These are phyloP conservation scores for Meiosimyza platycephala DNA, from an alignment of 2,888 invertebrate species.

Conservation along the genomic window DNA sequence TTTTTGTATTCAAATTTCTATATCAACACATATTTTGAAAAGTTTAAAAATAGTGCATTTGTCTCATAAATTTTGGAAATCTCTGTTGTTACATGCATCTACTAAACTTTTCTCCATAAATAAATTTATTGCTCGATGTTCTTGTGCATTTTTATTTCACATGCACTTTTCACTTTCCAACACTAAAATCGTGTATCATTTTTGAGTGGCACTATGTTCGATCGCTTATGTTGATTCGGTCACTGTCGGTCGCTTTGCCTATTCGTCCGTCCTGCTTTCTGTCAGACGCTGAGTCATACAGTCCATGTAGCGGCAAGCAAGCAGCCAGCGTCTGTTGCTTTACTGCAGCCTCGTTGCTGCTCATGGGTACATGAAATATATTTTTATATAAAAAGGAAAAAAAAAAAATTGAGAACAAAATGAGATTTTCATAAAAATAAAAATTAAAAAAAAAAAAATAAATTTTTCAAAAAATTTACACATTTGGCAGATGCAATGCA, in stretches of 20 bases:
- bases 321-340: constrained; percentile 5
- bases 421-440: background rate
- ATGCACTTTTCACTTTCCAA: constrained; percentile 19
- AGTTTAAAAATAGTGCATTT: too few relatives aligned
- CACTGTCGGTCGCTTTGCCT: constrained; percentile 3
- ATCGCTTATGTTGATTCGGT: constrained; percentile 22
- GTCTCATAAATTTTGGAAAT: too few relatives aligned
- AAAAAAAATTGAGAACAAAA: constrained; percentile 23
- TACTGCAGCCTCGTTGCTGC: background rate
- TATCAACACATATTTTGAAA: too few relatives aligned
- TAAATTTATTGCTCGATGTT: too few relatives aligned
- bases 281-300: too few relatives aligned
- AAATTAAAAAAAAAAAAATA: background rate
- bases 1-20: too few relatives aligned
- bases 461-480: constrained; percentile 24
- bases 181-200: constrained; percentile 24
- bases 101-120: too few relatives aligned
- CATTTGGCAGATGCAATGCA: constrained; percentile 16
- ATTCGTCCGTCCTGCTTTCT: constrained; percentile 1
- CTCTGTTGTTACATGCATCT: too few relatives aligned
- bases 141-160: too few relatives aligned
- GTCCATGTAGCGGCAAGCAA: too few relatives aligned
- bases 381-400: constrained; percentile 30
- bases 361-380: constrained; percentile 14
- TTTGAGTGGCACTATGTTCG: constrained; percentile 8